Conservation (phyloP, 2,797 vertebrate species). For the Enteromius argenteus region DNA sequence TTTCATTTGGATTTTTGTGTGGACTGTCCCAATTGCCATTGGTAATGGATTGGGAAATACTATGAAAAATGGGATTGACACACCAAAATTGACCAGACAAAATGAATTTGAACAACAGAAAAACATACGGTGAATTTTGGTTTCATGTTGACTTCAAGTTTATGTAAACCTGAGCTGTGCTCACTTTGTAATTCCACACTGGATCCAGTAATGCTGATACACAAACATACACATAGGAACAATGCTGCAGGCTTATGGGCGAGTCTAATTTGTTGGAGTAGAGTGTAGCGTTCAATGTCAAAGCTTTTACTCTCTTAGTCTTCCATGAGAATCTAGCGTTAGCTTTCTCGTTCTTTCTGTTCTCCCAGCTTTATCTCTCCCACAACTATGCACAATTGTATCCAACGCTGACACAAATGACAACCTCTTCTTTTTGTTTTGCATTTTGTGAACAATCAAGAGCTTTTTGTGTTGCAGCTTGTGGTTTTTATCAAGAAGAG, state of each 20-base stretch:
- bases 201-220: slow-evolving; percentile 42
- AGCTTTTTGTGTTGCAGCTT: slow-evolving; percentile 40
- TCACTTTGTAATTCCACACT: slow-evolving; percentile 26
- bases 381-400: slow-evolving; percentile 35
- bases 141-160: slow-evolving; percentile 2
- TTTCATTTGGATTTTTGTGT: not conserved
- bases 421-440: slow-evolving; percentile 46
- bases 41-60: not conserved
- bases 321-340: slow-evolving; percentile 12
- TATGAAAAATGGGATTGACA: not conserved
- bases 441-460: slow-evolving; percentile 46
- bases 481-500: slow-evolving; percentile 43
- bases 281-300: slow-evolving; percentile 30
- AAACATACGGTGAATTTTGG: not conserved
- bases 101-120: not conserved
- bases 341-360: not conserved
- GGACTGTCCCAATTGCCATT: not conserved
- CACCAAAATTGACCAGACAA: not conserved
- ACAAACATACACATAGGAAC: slow-evolving; percentile 43
- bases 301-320: slow-evolving; percentile 39
- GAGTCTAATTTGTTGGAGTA: slow-evolving; percentile 29
- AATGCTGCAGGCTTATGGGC: slow-evolving; percentile 40
- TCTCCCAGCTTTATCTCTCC: slow-evolving; percentile 17
- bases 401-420: slow-evolving; percentile 21
- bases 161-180: slow-evolving; percentile 19